These are phyloP conservation scores for Vulpes vulpes DNA, from an alignment of 2,113 vertebrate genomes.

Conservation along the genomic window DNA sequence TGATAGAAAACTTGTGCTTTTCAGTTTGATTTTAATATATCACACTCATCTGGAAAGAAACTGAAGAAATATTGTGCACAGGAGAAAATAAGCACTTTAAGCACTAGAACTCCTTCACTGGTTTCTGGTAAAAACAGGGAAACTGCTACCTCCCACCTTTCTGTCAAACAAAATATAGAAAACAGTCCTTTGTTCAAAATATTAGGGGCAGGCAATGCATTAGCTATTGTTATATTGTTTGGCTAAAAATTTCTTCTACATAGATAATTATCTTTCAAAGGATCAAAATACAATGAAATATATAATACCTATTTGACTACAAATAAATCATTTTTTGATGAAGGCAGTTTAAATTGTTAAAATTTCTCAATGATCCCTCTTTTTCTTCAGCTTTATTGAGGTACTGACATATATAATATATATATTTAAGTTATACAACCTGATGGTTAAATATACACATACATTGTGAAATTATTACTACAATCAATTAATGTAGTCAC, in stretches of 20 bases:
- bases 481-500: background rate
- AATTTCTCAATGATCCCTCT: background rate
- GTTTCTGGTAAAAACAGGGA: background rate
- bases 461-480: background rate
- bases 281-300: conserved; percentile 34
- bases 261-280: conserved; percentile 8
- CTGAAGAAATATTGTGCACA: conserved; percentile 54
- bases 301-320: background rate
- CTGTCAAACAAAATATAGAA: conserved; percentile 47
- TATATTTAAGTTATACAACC: background rate
- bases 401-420: background rate
- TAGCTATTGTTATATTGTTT: background rate
- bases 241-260: background rate
- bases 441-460: background rate
- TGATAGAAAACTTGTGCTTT: conserved; percentile 43
- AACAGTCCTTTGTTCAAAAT: background rate
- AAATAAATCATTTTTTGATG: conserved; percentile 41
- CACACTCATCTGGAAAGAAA: conserved; percentile 59
- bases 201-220: background rate
- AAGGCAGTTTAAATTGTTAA: background rate
- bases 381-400: background rate
- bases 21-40: conserved; percentile 63
- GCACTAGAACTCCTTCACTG: background rate
- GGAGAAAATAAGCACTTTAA: conserved; percentile 52
- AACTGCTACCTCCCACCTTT: background rate